Percentiles rank a stretch among this genome's conserved stretches.
These are phyloP conservation scores for Buphagus erythrorhynchus DNA, from an alignment of 2,797 vertebrate species.

Conservation along the genomic window DNA sequence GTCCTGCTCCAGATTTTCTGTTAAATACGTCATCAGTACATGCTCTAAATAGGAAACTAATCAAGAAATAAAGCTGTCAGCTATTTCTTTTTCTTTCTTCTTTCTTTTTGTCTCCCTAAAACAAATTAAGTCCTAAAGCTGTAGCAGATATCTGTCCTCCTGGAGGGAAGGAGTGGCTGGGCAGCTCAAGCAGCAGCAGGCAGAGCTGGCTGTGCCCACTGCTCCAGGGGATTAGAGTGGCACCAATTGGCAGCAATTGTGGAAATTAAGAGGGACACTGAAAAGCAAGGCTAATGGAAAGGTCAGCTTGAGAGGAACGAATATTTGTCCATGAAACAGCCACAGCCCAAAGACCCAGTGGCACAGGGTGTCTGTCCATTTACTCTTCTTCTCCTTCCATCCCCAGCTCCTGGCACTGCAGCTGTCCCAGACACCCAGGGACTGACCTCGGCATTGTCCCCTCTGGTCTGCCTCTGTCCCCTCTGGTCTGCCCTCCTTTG, in stretches of 20 bases:
- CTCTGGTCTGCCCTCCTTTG: no score
- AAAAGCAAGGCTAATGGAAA: not conserved
- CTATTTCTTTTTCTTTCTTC: not conserved
- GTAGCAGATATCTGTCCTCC: not conserved
- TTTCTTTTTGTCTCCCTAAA: not conserved
- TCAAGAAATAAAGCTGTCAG: not conserved
- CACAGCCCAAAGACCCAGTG: no score
- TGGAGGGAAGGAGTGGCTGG: not conserved
- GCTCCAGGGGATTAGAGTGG: not conserved
- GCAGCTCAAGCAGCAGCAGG: not conserved
- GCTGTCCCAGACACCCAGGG: not conserved
- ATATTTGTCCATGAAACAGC: not conserved
- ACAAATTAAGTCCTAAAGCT: not conserved
- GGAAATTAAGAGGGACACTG: not conserved
- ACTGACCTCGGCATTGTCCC: not conserved
- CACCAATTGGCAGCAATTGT: not conserved
- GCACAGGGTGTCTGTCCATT: not conserved
- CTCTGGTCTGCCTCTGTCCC: not conserved
- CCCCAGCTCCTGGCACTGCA: not conserved
- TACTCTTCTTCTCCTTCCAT: not conserved
- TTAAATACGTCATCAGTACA: not conserved
- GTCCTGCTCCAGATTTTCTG: not conserved
- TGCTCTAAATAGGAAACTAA: not conserved
- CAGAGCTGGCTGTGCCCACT: not conserved
- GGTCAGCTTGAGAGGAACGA: not conserved